Percentiles rank a stretch among this genome's conserved stretches.
Evolutionary conservation across 2,888 invertebrate species (phyloP).

Genomic region (Neoaliturus tenellus): DNA sequence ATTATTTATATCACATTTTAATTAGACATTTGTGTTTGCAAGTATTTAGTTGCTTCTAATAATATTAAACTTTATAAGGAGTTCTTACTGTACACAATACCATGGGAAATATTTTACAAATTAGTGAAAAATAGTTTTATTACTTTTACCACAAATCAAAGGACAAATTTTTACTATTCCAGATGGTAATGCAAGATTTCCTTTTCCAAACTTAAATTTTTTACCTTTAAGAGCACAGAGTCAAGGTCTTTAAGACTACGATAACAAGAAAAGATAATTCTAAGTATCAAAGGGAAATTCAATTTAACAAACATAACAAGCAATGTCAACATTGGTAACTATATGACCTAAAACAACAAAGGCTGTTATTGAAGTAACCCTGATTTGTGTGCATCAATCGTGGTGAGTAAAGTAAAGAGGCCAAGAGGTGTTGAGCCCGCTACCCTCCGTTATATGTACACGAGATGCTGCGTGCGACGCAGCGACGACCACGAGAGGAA

Average conservation of each 20-base stretch:
- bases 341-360: constrained; percentile 47
- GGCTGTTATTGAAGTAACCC: constrained; percentile 49
- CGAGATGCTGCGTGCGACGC: background rate
- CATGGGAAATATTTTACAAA: no score
- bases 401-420: constrained; percentile 39
- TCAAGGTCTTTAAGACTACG: constrained; percentile 29
- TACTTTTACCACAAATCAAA: no score
- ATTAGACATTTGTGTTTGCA: no score
- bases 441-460: constrained; percentile 39
- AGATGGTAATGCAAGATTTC: no score
- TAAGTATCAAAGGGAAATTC: constrained; percentile 28
- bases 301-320: constrained; percentile 43
- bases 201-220: constrained; percentile 15
- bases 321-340: constrained; percentile 45
- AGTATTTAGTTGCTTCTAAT: no score
- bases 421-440: constrained; percentile 50
- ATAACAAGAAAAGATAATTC: constrained; percentile 27
- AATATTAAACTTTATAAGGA: no score
- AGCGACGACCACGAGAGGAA: constrained; percentile 24
- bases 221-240: constrained; percentile 39
- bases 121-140: no score
- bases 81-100: no score
- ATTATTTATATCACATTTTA: no score
- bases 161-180: no score
- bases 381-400: constrained; percentile 30